A percentile compares a stretch with the other conserved stretches of the same genome.
Evolutionary conservation across 2,888 invertebrate species (phyloP).

Genomic region (Meloe dianella): DNA sequence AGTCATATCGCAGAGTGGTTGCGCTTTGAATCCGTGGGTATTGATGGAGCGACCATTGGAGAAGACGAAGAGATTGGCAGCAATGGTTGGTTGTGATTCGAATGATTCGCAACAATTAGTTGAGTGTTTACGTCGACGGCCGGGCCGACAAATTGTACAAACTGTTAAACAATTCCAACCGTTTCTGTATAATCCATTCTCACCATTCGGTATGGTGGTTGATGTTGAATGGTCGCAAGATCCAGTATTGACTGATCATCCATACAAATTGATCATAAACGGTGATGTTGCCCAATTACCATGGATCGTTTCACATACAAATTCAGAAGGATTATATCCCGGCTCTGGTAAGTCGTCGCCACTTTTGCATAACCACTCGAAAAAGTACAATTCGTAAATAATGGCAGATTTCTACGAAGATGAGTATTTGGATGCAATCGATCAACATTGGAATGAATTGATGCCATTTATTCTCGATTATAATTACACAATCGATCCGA

Average conservation of each 20-base stretch:
- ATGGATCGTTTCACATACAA: constrained; percentile 71
- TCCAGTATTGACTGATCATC: constrained; percentile 72
- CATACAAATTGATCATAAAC: constrained; percentile 66
- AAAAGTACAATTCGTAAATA: too few relatives aligned
- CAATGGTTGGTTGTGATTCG: constrained; percentile 69
- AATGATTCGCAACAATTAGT: constrained; percentile 59
- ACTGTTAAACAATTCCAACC: constrained; percentile 65
- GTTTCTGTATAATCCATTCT: constrained; percentile 72
- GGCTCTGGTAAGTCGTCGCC: constrained; percentile 42
- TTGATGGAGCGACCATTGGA: constrained; percentile 65
- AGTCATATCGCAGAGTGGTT: constrained; percentile 75
- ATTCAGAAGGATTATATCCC: constrained; percentile 77
- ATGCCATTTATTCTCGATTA: constrained; percentile 57
- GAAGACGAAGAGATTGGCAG: constrained; percentile 68
- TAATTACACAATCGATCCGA: constrained; percentile 50
- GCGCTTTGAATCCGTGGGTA: constrained; percentile 68
- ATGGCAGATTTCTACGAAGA: constrained; percentile 52
- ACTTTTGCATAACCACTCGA: too few relatives aligned
- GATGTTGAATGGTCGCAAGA: constrained; percentile 63
- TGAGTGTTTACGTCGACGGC: constrained; percentile 68
- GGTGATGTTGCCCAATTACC: constrained; percentile 69
- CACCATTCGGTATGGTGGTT: constrained; percentile 75
- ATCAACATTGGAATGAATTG: constrained; percentile 52
- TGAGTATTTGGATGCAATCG: constrained; percentile 46
- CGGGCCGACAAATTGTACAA: constrained; percentile 67